Evolutionary conservation across 2,888 invertebrate species (phyloP).

Genomic region (Orchesella flavescens): DNA sequence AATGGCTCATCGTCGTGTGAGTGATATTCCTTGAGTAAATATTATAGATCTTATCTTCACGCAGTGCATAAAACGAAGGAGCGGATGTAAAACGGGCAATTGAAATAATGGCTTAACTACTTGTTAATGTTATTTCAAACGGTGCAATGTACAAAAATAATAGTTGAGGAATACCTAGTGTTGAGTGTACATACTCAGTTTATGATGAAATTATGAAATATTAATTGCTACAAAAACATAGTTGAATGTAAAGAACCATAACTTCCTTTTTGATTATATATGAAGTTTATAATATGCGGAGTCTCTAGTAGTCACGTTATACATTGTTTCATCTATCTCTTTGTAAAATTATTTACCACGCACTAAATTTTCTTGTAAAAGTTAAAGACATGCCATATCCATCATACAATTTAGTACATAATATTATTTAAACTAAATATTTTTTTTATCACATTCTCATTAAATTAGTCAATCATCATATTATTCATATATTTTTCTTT

Average conservation of each 20-base stretch:
- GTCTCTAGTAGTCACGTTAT: neutral
- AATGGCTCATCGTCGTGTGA: conserved; percentile 12
- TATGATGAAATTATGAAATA: conserved; percentile 38
- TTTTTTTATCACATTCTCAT: neutral
- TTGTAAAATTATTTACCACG: neutral
- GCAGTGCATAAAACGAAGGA: neutral
- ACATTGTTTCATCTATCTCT: neutral
- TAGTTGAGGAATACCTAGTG: conserved; percentile 45
- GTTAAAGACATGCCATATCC: too few species aligned
- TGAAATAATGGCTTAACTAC: conserved; percentile 51
- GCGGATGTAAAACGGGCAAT: conserved; percentile 49
- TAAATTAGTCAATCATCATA: neutral
- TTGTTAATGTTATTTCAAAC: conserved; percentile 58
- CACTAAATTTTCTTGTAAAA: too few species aligned
- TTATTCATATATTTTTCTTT: too few species aligned
- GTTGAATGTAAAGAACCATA: conserved; percentile 1
- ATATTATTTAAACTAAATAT: neutral
- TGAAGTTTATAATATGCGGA: neutral
- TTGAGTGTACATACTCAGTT: conserved; percentile 12
- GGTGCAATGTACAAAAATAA: conserved; percentile 10
- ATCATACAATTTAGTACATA: too few species aligned
- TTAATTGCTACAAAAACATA: conserved; percentile 8
- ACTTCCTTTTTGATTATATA: conserved; percentile 17
- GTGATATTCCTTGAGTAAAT: neutral
- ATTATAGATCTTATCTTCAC: neutral